Conservation (phyloP, 2,888 invertebrate genomes). For the Xanthia icteritia region DNA sequence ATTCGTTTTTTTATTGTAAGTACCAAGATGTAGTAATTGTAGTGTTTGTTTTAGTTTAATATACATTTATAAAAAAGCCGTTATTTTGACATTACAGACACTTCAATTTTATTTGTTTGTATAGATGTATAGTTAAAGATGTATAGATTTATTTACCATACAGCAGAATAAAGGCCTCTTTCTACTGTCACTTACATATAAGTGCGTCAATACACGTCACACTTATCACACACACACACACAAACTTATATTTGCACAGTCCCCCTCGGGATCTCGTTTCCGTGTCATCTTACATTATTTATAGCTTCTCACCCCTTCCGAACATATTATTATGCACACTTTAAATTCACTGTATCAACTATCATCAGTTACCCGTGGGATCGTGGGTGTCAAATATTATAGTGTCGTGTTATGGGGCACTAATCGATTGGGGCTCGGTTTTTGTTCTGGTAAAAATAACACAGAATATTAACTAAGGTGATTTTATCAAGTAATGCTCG, state of each 20-base stretch:
- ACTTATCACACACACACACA: not conserved
- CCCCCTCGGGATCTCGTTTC: conserved; percentile 31
- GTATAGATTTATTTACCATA: too few relatives aligned
- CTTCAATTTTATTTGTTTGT: too few relatives aligned
- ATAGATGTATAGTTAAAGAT: too few relatives aligned
- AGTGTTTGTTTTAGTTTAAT: too few relatives aligned
- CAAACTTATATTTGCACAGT: conserved; percentile 21
- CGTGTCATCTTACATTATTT: conserved; percentile 54
- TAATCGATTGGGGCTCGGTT: not conserved
- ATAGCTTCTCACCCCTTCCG: conserved; percentile 39
- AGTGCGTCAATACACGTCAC: conserved; percentile 4
- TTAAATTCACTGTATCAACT: conserved; percentile 54
- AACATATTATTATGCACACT: conserved; percentile 57
- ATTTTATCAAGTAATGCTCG: too few relatives aligned
- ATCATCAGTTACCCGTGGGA: conserved; percentile 27
- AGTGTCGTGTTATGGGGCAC: not conserved
- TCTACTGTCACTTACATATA: too few relatives aligned
- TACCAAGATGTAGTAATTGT: too few relatives aligned
- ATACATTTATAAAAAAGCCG: too few relatives aligned
- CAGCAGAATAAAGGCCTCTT: too few relatives aligned
- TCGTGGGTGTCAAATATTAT: conserved; percentile 30
- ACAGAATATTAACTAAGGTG: too few relatives aligned
- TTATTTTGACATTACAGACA: too few relatives aligned
- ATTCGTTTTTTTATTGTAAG: too few relatives aligned
- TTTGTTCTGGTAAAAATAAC: not conserved